Percentiles rank a stretch among this genome's conserved stretches.
Evolutionary conservation across 1,140 invertebrate species (phyloP).

Genomic region (Leptinotarsa texana): DNA sequence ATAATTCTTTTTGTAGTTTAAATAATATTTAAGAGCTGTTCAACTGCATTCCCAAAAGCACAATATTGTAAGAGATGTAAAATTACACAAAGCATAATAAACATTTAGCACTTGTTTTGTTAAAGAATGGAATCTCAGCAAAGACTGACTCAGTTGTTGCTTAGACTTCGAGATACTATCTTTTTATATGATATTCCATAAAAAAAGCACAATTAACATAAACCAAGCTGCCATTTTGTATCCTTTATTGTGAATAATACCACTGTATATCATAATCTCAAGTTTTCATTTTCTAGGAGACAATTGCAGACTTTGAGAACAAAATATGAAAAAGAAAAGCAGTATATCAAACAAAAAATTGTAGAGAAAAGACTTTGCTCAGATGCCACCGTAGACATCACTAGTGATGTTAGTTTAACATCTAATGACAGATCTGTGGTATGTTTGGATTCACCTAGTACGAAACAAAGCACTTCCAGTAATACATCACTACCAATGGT

Average conservation of each 20-base stretch:
- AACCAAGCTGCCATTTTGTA: too few species aligned
- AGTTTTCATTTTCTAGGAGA: constrained; percentile 32
- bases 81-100: too few species aligned
- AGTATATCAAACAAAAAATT: constrained; percentile 36
- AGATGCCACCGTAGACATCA: constrained; percentile 7
- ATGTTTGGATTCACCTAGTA: neutral
- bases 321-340: constrained; percentile 40
- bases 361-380: neutral
- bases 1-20: too few species aligned
- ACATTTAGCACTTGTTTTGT: too few species aligned
- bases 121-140: too few species aligned
- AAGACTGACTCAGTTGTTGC: too few species aligned
- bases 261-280: neutral
- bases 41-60: too few species aligned
- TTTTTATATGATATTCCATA: too few species aligned
- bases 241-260: neutral
- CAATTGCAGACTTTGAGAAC: constrained; percentile 31
- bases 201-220: too few species aligned
- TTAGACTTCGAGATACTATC: too few species aligned
- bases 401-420: constrained; percentile 41
- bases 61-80: too few species aligned
- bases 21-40: too few species aligned
- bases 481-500: constrained; percentile 33
- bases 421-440: constrained; percentile 25
- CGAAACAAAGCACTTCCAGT: neutral